phyloP scores from a whole-genome alignment of 2,888 invertebrate genomes.

The Leucozona laternaria region DNA sequence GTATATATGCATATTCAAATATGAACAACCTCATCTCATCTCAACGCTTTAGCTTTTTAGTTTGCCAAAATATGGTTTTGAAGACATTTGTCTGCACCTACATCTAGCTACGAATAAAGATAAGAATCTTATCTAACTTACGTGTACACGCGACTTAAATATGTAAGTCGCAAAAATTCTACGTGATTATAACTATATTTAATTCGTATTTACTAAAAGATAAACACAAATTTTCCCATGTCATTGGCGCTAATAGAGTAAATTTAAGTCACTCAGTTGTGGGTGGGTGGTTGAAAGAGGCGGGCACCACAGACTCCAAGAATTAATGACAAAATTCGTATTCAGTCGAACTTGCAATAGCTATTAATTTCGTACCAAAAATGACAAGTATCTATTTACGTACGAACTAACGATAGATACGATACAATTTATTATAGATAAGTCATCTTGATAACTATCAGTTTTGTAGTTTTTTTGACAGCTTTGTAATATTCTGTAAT shows the following conservation, averaged over 20 bases:
- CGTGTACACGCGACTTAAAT: neutral
- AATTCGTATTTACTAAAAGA: neutral
- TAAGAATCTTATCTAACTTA: neutral
- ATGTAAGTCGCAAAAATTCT: neutral
- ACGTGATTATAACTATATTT: neutral
- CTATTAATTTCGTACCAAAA: neutral
- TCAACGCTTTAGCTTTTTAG: neutral
- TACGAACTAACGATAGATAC: too few species aligned
- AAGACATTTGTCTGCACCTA: neutral
- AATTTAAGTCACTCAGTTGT: neutral
- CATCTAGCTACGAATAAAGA: neutral
- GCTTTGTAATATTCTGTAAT: too few species aligned
- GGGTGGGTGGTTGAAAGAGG: neutral
- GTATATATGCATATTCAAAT: too few species aligned
- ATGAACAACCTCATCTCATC: too few species aligned
- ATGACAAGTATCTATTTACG: too few species aligned
- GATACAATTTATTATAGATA: too few species aligned
- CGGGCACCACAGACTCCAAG: too few species aligned
- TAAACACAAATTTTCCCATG: neutral
- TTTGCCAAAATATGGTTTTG: neutral
- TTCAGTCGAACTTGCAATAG: neutral
- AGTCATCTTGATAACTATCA: too few species aligned
- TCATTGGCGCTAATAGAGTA: conserved; percentile 5
- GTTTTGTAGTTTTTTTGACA: too few species aligned
- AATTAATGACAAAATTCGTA: too few species aligned